Evolutionary conservation across 2,797 vertebrate species (phyloP).

Genomic region (Lagorchestes hirsutus): DNA sequence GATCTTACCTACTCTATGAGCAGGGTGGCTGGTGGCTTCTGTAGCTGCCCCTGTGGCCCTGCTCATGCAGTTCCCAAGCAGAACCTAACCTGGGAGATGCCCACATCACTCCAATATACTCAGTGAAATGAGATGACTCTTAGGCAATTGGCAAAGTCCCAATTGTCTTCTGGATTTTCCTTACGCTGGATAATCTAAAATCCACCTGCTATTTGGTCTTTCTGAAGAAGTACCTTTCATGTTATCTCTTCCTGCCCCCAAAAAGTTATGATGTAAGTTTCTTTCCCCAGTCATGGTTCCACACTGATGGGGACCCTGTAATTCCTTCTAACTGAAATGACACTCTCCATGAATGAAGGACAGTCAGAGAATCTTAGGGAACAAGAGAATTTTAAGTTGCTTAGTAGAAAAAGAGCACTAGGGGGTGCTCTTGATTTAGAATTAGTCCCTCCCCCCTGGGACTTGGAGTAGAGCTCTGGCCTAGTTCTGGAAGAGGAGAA

Average conservation of each 20-base stretch:
- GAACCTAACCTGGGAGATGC: background rate
- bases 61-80: background rate
- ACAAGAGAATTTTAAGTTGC: background rate
- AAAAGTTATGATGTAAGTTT: conserved; percentile 29
- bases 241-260: conserved; percentile 48
- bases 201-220: conserved; percentile 32
- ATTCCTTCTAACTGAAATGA: background rate
- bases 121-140: background rate
- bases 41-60: background rate
- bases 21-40: background rate
- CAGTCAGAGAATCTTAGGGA: background rate
- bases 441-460: background rate
- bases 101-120: background rate
- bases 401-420: background rate
- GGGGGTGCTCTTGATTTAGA: background rate
- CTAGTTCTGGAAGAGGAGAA: background rate
- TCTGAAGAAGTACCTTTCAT: accelerated
- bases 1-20: background rate
- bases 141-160: background rate
- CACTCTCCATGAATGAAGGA: background rate
- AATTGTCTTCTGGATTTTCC: background rate
- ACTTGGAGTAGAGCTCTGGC: background rate
- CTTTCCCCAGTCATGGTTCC: accelerated
- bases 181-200: background rate
- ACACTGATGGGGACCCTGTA: background rate